Percentiles rank a stretch among this genome's conserved stretches.
Evolutionary conservation across 2,113 vertebrate genomes (phyloP).

Genomic region (Natator depressus): DNA sequence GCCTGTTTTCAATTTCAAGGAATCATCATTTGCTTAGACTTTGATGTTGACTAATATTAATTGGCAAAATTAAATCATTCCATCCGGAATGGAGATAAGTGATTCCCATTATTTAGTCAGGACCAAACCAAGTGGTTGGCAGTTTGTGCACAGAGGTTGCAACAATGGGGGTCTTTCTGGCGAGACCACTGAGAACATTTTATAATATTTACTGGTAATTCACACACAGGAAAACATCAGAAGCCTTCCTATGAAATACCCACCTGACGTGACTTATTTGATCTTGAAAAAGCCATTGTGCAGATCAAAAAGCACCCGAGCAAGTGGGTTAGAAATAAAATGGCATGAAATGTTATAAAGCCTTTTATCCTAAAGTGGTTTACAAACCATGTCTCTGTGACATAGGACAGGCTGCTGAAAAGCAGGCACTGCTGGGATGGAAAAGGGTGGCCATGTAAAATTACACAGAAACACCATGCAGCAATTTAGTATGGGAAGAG

Average conservation of each 20-base stretch:
- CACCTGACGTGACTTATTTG: not conserved
- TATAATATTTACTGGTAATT: not conserved
- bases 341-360: not conserved
- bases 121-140: conserved; percentile 31
- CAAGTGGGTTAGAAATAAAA: not conserved
- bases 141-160: conserved; percentile 3
- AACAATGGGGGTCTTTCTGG: not conserved
- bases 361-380: not conserved
- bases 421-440: not conserved
- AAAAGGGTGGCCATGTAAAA: not conserved
- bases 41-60: conserved; percentile 16
- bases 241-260: not conserved
- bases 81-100: conserved; percentile 15
- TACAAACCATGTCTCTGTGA: not conserved
- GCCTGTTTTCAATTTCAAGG: conserved; percentile 28
- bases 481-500: not conserved
- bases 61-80: conserved; percentile 45
- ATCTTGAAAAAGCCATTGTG: not conserved
- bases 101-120: conserved; percentile 42
- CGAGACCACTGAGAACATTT: not conserved
- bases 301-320: not conserved
- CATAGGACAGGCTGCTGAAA: not conserved
- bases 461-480: not conserved
- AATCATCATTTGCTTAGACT: conserved; percentile 33
- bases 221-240: not conserved